These are phyloP conservation scores for Eilema griseolum DNA, from an alignment of 2,888 invertebrate genomes.

Conservation along the genomic window DNA sequence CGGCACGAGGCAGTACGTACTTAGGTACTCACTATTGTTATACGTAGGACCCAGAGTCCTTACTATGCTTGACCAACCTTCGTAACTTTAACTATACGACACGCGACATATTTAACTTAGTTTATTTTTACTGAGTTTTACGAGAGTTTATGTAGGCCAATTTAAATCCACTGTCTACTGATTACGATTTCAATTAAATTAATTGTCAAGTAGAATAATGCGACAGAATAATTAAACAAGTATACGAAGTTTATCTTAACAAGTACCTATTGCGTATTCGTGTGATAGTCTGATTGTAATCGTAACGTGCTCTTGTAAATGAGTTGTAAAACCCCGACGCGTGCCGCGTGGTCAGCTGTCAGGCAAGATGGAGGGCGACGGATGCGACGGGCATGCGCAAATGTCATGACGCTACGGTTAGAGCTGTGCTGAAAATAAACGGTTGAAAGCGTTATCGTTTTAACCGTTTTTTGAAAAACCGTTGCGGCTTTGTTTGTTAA, in stretches of 20 bases:
- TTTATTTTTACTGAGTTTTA: too few relatives aligned
- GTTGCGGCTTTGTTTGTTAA: too few relatives aligned
- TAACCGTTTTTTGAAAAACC: neutral
- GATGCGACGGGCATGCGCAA: slow-evolving; percentile 68
- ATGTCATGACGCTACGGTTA: slow-evolving; percentile 65
- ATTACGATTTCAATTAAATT: too few relatives aligned
- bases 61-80: too few relatives aligned
- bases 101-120: too few relatives aligned
- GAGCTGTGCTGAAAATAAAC: neutral
- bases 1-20: neutral
- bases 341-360: slow-evolving; percentile 58
- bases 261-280: neutral
- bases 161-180: too few relatives aligned
- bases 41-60: neutral
- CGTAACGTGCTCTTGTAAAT: slow-evolving; percentile 1
- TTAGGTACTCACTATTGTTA: neutral
- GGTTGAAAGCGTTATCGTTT: neutral
- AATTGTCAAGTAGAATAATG: too few relatives aligned
- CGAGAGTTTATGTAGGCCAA: too few relatives aligned
- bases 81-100: too few relatives aligned
- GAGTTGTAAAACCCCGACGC: slow-evolving; percentile 19
- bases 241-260: slow-evolving; percentile 42
- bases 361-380: slow-evolving; percentile 38
- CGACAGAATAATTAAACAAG: slow-evolving; percentile 15
- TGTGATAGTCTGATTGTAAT: slow-evolving; percentile 6